Evolutionary conservation across 2,888 invertebrate species (phyloP).

Genomic region (Elmis aenea): DNA sequence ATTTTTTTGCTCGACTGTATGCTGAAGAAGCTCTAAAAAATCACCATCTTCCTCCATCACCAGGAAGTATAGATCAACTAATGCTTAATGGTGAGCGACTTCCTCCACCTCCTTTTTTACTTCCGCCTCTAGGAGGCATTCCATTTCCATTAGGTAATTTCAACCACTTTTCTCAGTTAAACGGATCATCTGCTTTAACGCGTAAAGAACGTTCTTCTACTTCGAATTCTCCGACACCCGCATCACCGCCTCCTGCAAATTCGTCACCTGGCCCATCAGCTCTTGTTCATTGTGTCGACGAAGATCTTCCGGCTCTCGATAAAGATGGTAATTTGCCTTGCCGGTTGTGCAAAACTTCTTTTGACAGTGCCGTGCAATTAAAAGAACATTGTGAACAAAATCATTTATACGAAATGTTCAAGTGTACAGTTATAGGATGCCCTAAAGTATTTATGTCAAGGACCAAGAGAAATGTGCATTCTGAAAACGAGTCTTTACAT

Average conservation of each 20-base stretch:
- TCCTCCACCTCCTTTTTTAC: slow-evolving; percentile 55
- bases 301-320: slow-evolving; percentile 62
- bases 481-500: slow-evolving; percentile 60
- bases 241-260: slow-evolving; percentile 46
- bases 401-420: slow-evolving; percentile 65
- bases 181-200: slow-evolving; percentile 39
- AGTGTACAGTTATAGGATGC: slow-evolving; percentile 73
- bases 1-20: slow-evolving; percentile 72
- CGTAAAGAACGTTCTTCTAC: slow-evolving; percentile 48
- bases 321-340: slow-evolving; percentile 65
- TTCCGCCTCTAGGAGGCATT: slow-evolving; percentile 55
- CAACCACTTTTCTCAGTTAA: slow-evolving; percentile 45
- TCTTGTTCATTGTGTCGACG: slow-evolving; percentile 60
- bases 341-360: slow-evolving; percentile 62
- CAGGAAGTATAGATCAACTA: slow-evolving; percentile 46
- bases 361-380: slow-evolving; percentile 58
- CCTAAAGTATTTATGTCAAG: slow-evolving; percentile 73
- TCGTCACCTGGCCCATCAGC: slow-evolving; percentile 30
- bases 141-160: slow-evolving; percentile 50
- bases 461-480: slow-evolving; percentile 72
- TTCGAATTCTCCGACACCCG: slow-evolving; percentile 52
- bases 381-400: slow-evolving; percentile 69
- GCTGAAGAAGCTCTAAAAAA: slow-evolving; percentile 64
- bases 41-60: slow-evolving; percentile 47
- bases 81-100: slow-evolving; percentile 49